A percentile compares a stretch with the other conserved stretches of the same genome.
These are phyloP conservation scores for Cancer borealis DNA, from an alignment of 2,888 invertebrate genomes.

Conservation along the genomic window DNA sequence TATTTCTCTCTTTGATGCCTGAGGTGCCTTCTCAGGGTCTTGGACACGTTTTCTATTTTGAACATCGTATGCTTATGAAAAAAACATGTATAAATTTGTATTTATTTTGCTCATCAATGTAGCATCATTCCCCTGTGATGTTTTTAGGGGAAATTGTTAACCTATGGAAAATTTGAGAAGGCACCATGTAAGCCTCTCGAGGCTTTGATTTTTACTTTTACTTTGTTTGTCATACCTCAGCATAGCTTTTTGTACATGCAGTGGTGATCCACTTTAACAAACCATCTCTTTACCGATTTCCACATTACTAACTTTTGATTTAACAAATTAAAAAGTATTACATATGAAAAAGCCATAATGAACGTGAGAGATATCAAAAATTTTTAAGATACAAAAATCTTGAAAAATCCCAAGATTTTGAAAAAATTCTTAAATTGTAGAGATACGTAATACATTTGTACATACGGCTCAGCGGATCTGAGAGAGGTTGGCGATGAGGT, in stretches of 20 bases:
- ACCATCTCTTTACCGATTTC: too few species aligned
- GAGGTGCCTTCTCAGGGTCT: not conserved
- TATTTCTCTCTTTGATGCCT: constrained; percentile 15
- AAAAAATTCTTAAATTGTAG: too few species aligned
- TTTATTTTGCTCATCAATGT: not conserved
- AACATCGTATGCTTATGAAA: not conserved
- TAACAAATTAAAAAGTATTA: too few species aligned
- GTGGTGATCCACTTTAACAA: too few species aligned
- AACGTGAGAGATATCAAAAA: too few species aligned
- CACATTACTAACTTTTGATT: too few species aligned
- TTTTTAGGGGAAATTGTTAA: not conserved
- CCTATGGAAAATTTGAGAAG: not conserved
- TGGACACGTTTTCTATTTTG: not conserved
- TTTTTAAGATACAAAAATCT: too few species aligned
- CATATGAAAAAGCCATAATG: too few species aligned
- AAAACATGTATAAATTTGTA: not conserved
- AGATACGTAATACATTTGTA: too few species aligned
- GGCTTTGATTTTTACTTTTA: not conserved
- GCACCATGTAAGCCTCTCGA: not conserved
- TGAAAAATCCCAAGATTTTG: too few species aligned
- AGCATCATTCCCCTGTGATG: not conserved
- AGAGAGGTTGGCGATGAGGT: too few species aligned
- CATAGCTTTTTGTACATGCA: not conserved
- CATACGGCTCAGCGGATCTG: too few species aligned
- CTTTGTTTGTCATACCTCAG: constrained; percentile 22